Evolutionary conservation across 2,888 invertebrate species (phyloP).

Genomic region (Harpalus rubripes): DNA sequence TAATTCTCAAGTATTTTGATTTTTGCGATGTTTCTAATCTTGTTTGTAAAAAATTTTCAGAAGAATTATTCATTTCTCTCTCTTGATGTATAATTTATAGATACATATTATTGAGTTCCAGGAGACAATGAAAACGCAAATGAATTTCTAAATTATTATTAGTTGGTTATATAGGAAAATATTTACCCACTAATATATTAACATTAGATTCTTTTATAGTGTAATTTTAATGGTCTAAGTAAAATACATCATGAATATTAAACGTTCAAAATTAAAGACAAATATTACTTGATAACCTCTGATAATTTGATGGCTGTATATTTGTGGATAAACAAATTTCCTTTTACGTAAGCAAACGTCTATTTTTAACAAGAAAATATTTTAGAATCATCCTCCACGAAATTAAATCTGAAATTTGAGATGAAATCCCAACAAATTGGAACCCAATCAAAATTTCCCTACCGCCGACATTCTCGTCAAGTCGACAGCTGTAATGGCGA

Average conservation of each 20-base stretch:
- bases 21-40: too few relatives aligned
- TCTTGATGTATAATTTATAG: too few relatives aligned
- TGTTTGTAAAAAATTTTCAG: too few relatives aligned
- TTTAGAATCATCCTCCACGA: not conserved
- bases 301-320: not conserved
- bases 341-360: not conserved
- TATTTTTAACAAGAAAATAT: not conserved
- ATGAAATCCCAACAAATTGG: not conserved
- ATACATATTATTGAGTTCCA: too few relatives aligned
- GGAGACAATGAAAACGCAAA: too few relatives aligned
- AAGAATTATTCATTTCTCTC: too few relatives aligned
- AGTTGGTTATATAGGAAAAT: too few relatives aligned
- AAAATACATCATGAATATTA: not conserved
- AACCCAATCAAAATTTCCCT: not conserved
- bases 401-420: not conserved
- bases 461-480: not conserved
- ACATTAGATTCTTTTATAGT: not conserved
- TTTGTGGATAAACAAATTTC: not conserved
- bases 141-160: too few relatives aligned
- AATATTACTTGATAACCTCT: not conserved
- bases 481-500: not conserved
- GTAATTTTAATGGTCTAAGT: not conserved
- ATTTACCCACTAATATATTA: not conserved
- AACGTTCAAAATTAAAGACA: not conserved
- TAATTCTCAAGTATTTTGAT: too few relatives aligned